Evolutionary conservation across 1,140 invertebrate genomes (phyloP), one percentile per base, ranked within the genome.

Genomic region (Telenomus remus): DNA sequence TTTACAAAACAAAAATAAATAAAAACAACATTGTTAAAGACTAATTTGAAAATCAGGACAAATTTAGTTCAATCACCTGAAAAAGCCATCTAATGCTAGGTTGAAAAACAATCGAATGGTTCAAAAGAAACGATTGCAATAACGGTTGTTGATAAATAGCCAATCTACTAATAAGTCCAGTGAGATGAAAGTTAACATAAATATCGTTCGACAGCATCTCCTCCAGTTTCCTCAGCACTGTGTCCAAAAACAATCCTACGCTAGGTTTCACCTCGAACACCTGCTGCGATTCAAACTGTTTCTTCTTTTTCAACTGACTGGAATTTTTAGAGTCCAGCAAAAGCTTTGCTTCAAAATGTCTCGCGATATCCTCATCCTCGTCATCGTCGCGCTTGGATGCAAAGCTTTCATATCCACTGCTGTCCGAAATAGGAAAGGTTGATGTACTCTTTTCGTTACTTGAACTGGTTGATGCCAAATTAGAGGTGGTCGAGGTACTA

Each of bases 21-120:
- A n/a, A n/a, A n/a, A n/a, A n/a, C n/a, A n/a, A n/a, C n/a, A n/a
- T n/a, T n/a, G n/a, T n/a, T n/a, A n/a, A n/a, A n/a, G n/a, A n/a
- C n/a, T n/a, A n/a, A n/a, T n/a, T n/a, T n/a, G n/a, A n/a, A n/a
- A n/a, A n/a, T n/a, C n/a, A n/a, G n/a, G n/a, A n/a, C n/a, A n/a
- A n/a, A n/a, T n/a, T n/a, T n/a, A n/a, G n/a, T n/a, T n/a, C n/a
- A 33, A 34, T 7, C 77, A 84, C 95, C 91, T 97, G 95, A 87
- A 95, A 94, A 51, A 98, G 89, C 12, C 95, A 97, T 83, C 95
- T 94, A 73, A 97, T 94, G 80, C 94, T 94, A 1, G 96, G 95
- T 82, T 97, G 95, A 79, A 97, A 92, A 53, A 96, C 93, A 53
- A 97, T 91, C 59, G 93, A 94, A 66, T 95, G 92, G 82, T 96